These are phyloP conservation scores for Campylomormyrus tamandua DNA, from an alignment of 2,113 vertebrate species.

Conservation along the genomic window DNA sequence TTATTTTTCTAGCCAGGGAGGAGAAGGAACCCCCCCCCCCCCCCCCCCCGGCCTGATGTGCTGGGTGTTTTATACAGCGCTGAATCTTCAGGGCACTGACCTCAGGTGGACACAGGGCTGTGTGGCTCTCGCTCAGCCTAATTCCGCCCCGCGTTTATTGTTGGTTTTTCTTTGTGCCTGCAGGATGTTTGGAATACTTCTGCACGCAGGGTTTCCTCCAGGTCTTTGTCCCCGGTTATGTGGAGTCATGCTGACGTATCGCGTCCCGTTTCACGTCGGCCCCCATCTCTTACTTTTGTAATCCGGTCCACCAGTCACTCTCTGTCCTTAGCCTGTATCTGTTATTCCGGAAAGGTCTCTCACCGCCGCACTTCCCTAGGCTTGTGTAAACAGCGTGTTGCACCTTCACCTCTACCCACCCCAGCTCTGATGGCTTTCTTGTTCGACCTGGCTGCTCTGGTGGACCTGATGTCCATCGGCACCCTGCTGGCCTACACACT, in stretches of 20 bases:
- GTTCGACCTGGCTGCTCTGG: conserved; percentile 79
- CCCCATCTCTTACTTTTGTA: background rate
- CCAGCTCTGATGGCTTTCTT: conserved; percentile 86
- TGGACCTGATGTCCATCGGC: conserved; percentile 96
- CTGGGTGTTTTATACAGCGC: background rate
- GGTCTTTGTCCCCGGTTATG: background rate
- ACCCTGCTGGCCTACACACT: conserved; percentile 88
- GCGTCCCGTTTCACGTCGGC: background rate
- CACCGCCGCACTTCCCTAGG: background rate
- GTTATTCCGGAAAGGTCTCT: background rate
- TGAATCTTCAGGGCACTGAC: background rate
- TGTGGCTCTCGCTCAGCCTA: background rate
- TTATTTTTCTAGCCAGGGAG: too few species aligned
- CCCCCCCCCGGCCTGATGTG: background rate
- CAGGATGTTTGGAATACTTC: background rate
- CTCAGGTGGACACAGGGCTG: background rate
- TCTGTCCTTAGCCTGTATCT: background rate
- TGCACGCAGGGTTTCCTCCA: background rate
- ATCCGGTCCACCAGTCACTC: background rate
- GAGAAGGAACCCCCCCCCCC: too few species aligned
- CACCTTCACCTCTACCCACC: background rate
- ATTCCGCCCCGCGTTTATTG: background rate
- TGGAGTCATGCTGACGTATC: background rate
- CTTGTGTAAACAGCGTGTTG: conserved; percentile 4
- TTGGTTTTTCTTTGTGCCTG: background rate